Base-by-base conservation (phyloP, 2,888 invertebrate genomes). In the Leistus spinibarbis region DNA sequence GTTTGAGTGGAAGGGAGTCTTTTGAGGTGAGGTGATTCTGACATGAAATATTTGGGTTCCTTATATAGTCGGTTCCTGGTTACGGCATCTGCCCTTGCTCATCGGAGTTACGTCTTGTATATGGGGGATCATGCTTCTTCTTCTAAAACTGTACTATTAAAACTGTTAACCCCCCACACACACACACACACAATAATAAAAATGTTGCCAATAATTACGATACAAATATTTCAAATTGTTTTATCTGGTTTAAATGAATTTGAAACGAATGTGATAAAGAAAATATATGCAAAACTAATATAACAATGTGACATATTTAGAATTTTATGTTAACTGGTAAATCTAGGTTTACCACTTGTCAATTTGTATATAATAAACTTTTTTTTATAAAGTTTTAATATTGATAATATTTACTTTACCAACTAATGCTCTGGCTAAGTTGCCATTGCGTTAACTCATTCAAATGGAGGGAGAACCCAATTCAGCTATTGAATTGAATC, bases 21-120 rank as follows among this genome's bases (percentile, higher is more conserved):
- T 10, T 40, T 40, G 40, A n/a, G n/a, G n/a, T n/a, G n/a, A n/a
- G 40, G 40, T 40, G 40, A 40, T 40, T 40, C 40, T 40, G 13
- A 40, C 40, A 40, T 40, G 10, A 40, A 40, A 40, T 40, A 40
- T 40, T 40, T 40, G 40, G 40, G 40, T 40, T 40, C 40, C 40
- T 40, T 40, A 64, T 84, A 84, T 84, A 90, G 90, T 89, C 88
- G 88, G 89, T 80, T 83, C 90, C 87, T 87, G 89, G 86, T 87
- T 88, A 84, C 88, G 88, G 82, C 90, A 90, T 82, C 86, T 94
- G 88, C 94, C 95, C 83, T 88, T 95, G 86, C 92, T 94, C 90
- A 91, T 95, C 88, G 95, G 95, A 86, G 91, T 95, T 86, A 94
- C 95, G 84, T 94, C 94, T 85, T 95, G 95, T 89, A 89, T 95